These are phyloP conservation scores for Tapirus terrestris DNA, from an alignment of 2,113 vertebrate genomes.

Conservation along the genomic window DNA sequence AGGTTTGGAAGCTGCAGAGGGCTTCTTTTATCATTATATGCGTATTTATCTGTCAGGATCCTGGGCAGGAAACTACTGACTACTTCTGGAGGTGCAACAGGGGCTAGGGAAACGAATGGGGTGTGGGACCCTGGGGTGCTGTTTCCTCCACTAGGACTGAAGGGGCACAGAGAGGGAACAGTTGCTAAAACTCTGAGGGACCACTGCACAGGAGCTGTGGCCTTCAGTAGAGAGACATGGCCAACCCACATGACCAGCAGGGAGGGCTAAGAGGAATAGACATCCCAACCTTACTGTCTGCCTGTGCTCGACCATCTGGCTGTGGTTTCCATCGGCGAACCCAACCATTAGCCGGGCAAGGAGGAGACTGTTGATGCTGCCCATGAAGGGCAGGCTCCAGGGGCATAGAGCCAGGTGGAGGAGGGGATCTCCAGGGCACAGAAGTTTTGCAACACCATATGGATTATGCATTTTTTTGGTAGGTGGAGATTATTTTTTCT, in stretches of 20 bases:
- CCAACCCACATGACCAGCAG: background rate
- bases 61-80: background rate
- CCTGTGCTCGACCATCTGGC: background rate
- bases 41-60: background rate
- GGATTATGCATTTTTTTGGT: background rate
- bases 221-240: background rate
- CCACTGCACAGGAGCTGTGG: background rate
- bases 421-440: background rate
- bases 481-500: background rate
- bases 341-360: background rate
- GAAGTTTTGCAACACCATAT: background rate
- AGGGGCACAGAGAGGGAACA: background rate
- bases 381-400: background rate
- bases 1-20: background rate
- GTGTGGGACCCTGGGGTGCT: accelerated
- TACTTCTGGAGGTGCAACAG: background rate
- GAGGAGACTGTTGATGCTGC: background rate
- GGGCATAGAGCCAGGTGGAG: background rate
- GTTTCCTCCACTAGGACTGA: background rate
- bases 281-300: too few relatives aligned
- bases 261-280: background rate
- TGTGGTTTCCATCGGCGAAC: background rate
- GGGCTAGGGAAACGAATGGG: background rate
- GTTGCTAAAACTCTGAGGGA: too few relatives aligned
- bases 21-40: background rate